Percentiles rank a stretch among this genome's conserved stretches.
These are phyloP conservation scores for Eucera pruinosa DNA, from an alignment of 2,888 invertebrate species.

Conservation along the genomic window DNA sequence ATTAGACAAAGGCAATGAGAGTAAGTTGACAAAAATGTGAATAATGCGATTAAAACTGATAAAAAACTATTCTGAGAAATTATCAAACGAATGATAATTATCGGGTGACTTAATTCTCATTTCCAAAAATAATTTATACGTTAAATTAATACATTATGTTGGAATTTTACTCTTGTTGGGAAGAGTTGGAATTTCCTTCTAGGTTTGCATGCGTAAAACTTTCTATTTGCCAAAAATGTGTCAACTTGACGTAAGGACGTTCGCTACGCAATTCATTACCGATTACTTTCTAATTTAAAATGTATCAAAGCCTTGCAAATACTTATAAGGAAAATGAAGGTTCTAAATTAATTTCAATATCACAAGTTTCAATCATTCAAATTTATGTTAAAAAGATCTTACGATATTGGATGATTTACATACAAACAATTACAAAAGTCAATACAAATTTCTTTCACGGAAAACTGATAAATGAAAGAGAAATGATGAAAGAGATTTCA, in stretches of 20 bases:
- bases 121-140: no score
- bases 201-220: neutral
- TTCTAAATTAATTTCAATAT: no score
- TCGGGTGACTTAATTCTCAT: no score
- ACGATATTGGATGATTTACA: neutral
- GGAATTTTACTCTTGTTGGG: neutral
- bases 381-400: neutral
- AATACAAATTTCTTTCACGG: neutral
- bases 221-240: constrained; percentile 22
- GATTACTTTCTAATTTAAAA: constrained; percentile 1
- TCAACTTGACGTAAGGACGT: neutral
- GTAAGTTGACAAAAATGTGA: no score
- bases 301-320: no score
- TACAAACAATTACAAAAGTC: neutral
- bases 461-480: neutral
- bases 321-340: no score
- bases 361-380: no score
- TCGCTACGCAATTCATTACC: neutral
- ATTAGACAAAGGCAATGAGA: no score
- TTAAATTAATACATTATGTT: no score
- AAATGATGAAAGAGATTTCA: neutral
- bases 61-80: no score
- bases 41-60: no score
- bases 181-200: neutral
- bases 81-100: no score